A percentile compares a stretch with the other conserved stretches of the same genome.
These are phyloP conservation scores for Himalopsyche anomala DNA, from an alignment of 2,888 invertebrate species.

Conservation along the genomic window DNA sequence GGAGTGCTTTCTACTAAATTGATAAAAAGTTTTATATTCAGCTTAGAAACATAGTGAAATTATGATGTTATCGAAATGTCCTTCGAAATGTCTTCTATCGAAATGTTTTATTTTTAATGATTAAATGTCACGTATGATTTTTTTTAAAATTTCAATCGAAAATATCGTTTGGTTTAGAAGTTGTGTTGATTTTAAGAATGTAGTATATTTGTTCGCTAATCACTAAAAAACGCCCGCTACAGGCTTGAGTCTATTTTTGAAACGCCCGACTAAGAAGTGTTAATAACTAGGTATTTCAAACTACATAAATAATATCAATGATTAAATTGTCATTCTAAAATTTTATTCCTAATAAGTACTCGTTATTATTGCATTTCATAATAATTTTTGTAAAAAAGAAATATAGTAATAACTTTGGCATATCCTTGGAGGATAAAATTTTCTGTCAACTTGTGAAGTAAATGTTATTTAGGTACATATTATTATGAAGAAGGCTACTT, in stretches of 20 bases:
- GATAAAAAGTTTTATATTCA: too few relatives aligned
- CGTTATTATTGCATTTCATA: neutral
- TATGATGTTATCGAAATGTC: too few relatives aligned
- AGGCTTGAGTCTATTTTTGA: neutral
- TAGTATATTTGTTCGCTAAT: neutral
- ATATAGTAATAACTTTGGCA: neutral
- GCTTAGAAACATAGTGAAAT: too few relatives aligned
- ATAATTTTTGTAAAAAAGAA: neutral
- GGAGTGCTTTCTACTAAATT: too few relatives aligned
- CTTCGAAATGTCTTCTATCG: too few relatives aligned
- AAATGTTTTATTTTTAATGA: too few relatives aligned
- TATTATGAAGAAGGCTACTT: neutral
- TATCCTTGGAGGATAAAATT: neutral
- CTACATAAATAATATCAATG: neutral
- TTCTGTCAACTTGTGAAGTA: neutral
- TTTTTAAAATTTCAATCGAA: too few relatives aligned
- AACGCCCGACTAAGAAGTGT: too few relatives aligned
- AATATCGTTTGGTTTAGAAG: too few relatives aligned
- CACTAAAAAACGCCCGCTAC: neutral
- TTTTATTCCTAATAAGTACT: neutral
- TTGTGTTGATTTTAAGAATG: neutral
- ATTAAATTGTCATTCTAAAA: conserved; percentile 40
- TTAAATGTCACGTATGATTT: too few relatives aligned
- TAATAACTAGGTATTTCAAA: too few relatives aligned
- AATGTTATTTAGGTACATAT: neutral